Base-by-base conservation (phyloP, 2,888 invertebrate species). In the Carterocephalus palaemon region DNA sequence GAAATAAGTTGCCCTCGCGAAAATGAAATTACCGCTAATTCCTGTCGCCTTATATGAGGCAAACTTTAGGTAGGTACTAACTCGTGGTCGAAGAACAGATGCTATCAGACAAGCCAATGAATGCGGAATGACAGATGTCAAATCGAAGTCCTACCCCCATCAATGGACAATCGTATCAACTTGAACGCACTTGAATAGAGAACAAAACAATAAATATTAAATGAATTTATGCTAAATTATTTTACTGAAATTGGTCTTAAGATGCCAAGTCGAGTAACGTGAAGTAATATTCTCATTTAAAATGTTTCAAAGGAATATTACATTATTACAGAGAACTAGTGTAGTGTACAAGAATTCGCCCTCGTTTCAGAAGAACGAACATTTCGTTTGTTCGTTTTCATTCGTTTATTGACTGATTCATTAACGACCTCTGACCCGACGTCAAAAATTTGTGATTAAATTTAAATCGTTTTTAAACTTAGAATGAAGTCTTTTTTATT, bases 1-100 rank as follows among this genome's bases (percentile, higher is more conserved):
- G 67, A 63, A 64, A 70, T 68, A 70, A 73, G 62, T 70, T 73
- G 59, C 62, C 53, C 51, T 13, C 20, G 55, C 58, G 59, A 46
- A 51, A 49, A 37, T 28, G 22, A 48, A 52, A 49, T 47, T 47
- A 48, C 38, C 16, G 23, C 29, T 36, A 51, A 15, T 19, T 39
- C 46, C 19, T 7, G 26, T 38, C 31, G 16, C 15, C 29, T 23
- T 20, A 15, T 31, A 29, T 16, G 20, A 4, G 29, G 34, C 23
- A 17, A 31, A 31, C 31, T 31, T 17, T 37, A 45, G 37, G 45
- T 37, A 24, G n/a, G n/a, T n/a, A n/a, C n/a, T n/a, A n/a, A n/a
- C n/a, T n/a, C n/a, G n/a, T n/a, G n/a, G n/a, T n/a, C n/a, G n/a
- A n/a, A 31, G 23, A 36, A 17, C 36, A 36, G 29, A 36, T 29